Conservation (phyloP, 2,113 vertebrate genomes). For the Mesitornis unicolor region DNA sequence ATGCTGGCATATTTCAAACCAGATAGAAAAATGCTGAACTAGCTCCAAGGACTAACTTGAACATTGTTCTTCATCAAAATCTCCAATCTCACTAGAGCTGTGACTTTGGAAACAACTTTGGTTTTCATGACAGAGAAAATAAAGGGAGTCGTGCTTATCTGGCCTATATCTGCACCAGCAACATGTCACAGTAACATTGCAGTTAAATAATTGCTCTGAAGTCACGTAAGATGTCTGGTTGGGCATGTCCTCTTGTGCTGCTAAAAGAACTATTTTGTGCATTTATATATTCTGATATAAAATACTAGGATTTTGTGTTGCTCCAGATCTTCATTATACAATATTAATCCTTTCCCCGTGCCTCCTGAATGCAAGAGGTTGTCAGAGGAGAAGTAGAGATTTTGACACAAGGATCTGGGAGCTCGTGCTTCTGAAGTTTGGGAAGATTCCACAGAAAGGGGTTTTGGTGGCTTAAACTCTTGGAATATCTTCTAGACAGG, state of each 20-base stretch:
- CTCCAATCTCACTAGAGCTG: background rate
- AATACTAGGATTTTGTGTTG: background rate
- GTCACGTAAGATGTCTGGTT: background rate
- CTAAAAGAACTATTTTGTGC: background rate
- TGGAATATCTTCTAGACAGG: background rate
- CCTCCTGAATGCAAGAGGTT: background rate
- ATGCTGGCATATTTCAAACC: background rate
- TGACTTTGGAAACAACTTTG: background rate
- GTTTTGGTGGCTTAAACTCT: background rate
- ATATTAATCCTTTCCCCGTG: background rate
- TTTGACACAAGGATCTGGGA: background rate
- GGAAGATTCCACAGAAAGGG: background rate
- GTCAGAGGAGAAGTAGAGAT: background rate
- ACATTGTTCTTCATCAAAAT: background rate
- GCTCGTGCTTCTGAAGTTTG: background rate
- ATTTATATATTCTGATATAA: background rate
- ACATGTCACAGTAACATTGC: background rate
- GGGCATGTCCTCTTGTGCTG: background rate
- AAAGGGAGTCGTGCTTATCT: background rate
- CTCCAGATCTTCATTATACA: background rate
- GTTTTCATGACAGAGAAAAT: background rate
- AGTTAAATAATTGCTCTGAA: background rate
- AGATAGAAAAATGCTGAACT: background rate
- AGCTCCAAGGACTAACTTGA: background rate
- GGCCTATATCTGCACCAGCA: background rate